Evolutionary conservation across 2,888 invertebrate species (phyloP), one percentile per base, ranked within the genome.

Genomic region (Perizoma affinitatum): DNA sequence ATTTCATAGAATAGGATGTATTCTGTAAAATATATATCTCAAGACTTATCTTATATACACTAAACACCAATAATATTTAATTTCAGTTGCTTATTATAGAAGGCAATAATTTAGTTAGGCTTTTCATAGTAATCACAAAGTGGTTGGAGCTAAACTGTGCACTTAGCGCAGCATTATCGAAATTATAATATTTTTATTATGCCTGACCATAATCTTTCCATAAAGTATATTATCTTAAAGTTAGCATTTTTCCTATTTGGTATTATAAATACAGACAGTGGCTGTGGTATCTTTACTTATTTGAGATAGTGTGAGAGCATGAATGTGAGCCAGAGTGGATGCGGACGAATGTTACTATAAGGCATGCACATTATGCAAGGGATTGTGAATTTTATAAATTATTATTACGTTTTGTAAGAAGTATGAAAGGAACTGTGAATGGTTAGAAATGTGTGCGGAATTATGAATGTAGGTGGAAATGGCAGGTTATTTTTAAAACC

Each of bases 201-300:
- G 87, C 88, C 88, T 89, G 88, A 83, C 86, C 84, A 80, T 82
- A 78, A 83, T 84, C 80, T 89, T 89, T 88, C 86, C 70, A 69
- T 69, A 84, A 84, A 80, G 84, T 84, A 83, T 88, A 83, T 22
- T 22, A 22, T 86, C 66, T 86, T 79, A 85, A 84, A 84, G 79
- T 87, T 79, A 87, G 89, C 90, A 90, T 91, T 90, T 85, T 90
- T 91, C 90, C 90, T 91, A 91, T 91, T 92, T 86, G 92, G 91
- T 91, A 90, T 91, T 91, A 88, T 90, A 87, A 90, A 90, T 91
- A 92, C 91, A 91, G 90, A 90, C 89, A 89, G 91, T 92, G 92
- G 92, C 92, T 92, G 92, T 92, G 92, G 92, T 92, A 91, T 91
- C 85, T 90, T 90, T 87, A 90, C 89, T 88, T 90, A 88, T 84